Conservation (phyloP, 2,888 invertebrate species). For the Toxonevra muliebris region DNA sequence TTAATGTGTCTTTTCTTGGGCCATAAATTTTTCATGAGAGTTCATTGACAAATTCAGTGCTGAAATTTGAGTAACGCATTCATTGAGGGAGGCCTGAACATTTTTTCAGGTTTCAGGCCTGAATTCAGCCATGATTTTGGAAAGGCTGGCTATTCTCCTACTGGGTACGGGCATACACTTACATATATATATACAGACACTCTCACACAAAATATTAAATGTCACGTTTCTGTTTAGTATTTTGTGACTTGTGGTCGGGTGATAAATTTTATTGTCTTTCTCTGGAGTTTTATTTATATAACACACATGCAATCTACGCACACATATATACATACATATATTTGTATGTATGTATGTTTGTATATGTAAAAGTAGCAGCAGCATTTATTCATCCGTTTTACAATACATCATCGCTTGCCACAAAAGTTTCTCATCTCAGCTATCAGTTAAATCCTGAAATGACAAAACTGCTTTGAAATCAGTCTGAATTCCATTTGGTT, state of each 20-base stretch:
- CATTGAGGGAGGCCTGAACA: too few species aligned
- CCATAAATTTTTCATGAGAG: too few species aligned
- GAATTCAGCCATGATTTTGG: too few species aligned
- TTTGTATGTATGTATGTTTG: neutral
- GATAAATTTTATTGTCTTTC: conserved; percentile 54
- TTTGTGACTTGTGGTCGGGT: conserved; percentile 50
- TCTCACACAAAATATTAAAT: conserved; percentile 45
- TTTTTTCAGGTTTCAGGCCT: too few species aligned
- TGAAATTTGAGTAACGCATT: too few species aligned
- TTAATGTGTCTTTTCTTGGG: too few species aligned
- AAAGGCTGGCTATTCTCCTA: too few species aligned
- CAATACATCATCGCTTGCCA: conserved; percentile 39
- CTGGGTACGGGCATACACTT: neutral
- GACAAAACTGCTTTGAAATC: conserved; percentile 60
- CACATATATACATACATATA: neutral
- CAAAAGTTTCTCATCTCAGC: conserved; percentile 38
- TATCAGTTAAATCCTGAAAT: conserved; percentile 53
- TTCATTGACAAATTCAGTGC: too few species aligned
- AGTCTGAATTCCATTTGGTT: conserved; percentile 53
- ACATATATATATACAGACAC: neutral
- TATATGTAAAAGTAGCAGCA: neutral
- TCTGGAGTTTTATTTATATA: conserved; percentile 22
- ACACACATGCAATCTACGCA: conserved; percentile 8
- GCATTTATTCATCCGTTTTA: conserved; percentile 28
- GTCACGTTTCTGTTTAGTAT: conserved; percentile 49